A percentile compares a stretch with the other conserved stretches of the same genome.
Conservation (phyloP, 1,140 invertebrate species). For the Drosophila santomea region DNA sequence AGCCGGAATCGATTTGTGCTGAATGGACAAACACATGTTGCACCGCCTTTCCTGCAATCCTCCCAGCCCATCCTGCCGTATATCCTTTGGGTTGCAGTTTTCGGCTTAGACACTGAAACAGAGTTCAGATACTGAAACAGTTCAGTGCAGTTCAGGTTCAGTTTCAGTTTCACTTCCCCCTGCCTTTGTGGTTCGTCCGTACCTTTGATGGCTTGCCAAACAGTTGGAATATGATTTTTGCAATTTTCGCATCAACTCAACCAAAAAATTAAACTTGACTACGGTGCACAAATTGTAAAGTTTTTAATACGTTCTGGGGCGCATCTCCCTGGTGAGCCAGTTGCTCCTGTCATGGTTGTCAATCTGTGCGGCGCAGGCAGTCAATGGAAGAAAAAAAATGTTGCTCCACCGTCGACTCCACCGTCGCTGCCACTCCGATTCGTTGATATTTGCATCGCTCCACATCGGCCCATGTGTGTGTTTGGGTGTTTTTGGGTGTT, state of each 20-base stretch:
- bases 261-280: constrained; percentile 82
- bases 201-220: constrained; percentile 80
- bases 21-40: constrained; percentile 60
- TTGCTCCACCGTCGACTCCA: constrained; percentile 1
- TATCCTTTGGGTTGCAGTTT: constrained; percentile 38
- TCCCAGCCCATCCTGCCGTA: neutral
- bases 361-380: constrained; percentile 65
- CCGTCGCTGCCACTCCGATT: constrained; percentile 21
- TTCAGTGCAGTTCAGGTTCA: neutral
- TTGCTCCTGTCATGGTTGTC: constrained; percentile 64
- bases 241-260: constrained; percentile 82
- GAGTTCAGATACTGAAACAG: neutral
- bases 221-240: constrained; percentile 83
- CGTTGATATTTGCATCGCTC: constrained; percentile 31
- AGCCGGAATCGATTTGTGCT: constrained; percentile 22
- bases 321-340: constrained; percentile 32
- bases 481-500: neutral
- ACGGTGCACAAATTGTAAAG: constrained; percentile 77
- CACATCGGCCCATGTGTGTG: neutral
- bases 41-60: neutral
- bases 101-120: constrained; percentile 1
- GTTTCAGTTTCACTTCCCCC: neutral
- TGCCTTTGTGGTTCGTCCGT: constrained; percentile 23
- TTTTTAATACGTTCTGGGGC: constrained; percentile 75
- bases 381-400: constrained; percentile 62